phyloP scores from a whole-genome alignment of 2,113 vertebrate species.

The Tenebrosternarchus preto region DNA sequence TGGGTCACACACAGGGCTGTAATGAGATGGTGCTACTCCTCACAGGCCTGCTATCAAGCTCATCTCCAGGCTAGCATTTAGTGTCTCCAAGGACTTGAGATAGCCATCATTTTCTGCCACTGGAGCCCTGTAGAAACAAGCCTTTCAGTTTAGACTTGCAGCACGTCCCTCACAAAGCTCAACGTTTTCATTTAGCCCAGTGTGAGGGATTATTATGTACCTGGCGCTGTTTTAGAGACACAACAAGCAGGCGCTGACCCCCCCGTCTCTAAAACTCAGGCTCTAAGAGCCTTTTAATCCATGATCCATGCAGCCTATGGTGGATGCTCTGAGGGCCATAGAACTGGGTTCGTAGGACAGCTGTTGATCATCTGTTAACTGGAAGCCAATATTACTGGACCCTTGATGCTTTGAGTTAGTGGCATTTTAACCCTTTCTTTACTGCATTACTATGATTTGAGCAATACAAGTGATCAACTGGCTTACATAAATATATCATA shows the following conservation, averaged over 20 bases:
- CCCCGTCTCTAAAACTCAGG: conserved; percentile 28
- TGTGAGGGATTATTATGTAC: conserved; percentile 56
- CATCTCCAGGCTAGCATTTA: conserved; percentile 59
- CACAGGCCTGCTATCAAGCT: conserved; percentile 28
- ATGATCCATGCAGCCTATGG: conserved; percentile 44
- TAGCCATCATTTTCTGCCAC: conserved; percentile 69
- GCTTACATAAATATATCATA: no score
- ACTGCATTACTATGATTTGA: no score
- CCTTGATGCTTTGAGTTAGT: no score
- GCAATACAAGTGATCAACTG: no score
- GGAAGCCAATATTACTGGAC: neutral
- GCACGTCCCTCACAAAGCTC: conserved; percentile 58
- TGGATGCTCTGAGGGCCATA: neutral
- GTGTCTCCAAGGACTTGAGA: conserved; percentile 60
- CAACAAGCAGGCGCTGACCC: conserved; percentile 51
- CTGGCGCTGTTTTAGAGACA: conserved; percentile 58
- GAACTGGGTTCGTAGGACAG: neutral
- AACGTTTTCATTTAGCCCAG: conserved; percentile 69
- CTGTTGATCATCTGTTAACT: neutral
- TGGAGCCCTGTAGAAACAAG: conserved; percentile 61
- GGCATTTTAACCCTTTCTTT: no score
- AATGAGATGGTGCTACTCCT: conserved; percentile 15
- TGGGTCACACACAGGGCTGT: conserved; percentile 18
- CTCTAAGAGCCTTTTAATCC: conserved; percentile 52
- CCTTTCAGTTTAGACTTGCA: conserved; percentile 61